A percentile compares a stretch with the other conserved stretches of the same genome.
phyloP scores from a whole-genome alignment of 2,113 vertebrate species.

The Leptocoma aspasia region DNA sequence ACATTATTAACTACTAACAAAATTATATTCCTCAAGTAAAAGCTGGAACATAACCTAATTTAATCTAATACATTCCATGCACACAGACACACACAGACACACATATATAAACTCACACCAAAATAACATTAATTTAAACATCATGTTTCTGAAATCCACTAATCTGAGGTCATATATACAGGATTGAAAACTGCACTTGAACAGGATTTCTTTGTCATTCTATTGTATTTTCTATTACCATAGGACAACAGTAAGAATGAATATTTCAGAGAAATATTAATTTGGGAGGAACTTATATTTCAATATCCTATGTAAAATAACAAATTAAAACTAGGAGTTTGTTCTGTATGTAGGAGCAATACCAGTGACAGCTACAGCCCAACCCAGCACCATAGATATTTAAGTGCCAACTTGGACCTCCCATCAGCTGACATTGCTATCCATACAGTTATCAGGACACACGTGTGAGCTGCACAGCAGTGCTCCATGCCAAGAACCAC shows the following conservation, averaged over 20 bases:
- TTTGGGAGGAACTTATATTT: not conserved
- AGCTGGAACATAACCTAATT: constrained; percentile 52
- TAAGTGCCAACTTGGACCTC: not conserved
- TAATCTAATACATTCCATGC: constrained; percentile 62
- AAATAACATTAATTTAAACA: constrained; percentile 63
- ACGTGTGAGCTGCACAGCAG: not conserved
- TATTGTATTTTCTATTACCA: not conserved
- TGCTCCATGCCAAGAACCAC: not conserved
- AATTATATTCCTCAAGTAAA: constrained; percentile 62
- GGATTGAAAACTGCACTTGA: not conserved
- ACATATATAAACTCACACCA: constrained; percentile 32
- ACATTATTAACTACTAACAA: constrained; percentile 64
- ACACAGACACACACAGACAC: constrained; percentile 40
- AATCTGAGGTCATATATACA: constrained; percentile 24
- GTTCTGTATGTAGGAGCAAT: not conserved
- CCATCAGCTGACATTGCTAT: not conserved
- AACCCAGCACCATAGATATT: not conserved
- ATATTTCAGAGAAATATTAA: not conserved
- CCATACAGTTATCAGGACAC: not conserved
- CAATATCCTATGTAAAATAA: not conserved
- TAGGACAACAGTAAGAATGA: not conserved
- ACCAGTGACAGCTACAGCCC: not conserved
- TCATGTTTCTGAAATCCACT: constrained; percentile 42
- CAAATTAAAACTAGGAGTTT: not conserved
- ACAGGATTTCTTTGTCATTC: not conserved